phyloP scores from a whole-genome alignment of 2,113 vertebrate species.

The Notothenia rossii region DNA sequence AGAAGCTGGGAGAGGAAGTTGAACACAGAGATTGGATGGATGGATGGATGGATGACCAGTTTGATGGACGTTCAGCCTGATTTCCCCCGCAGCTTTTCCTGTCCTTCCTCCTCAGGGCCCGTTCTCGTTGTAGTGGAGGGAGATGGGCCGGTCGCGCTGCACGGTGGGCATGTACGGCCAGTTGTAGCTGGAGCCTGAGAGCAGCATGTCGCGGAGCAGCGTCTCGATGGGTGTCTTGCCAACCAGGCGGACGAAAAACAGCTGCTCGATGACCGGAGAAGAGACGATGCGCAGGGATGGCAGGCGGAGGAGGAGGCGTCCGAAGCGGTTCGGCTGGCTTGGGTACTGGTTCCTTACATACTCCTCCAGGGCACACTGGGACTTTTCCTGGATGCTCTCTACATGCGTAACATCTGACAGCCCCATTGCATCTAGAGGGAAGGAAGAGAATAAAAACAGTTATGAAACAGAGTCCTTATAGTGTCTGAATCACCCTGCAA shows the following conservation, averaged over 20 bases:
- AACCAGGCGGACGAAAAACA: constrained; percentile 91
- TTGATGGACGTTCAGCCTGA: constrained; percentile 24
- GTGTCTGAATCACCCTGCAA: background rate
- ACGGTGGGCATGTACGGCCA: constrained; percentile 89
- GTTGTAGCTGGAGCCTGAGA: constrained; percentile 89
- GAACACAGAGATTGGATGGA: constrained; percentile 15
- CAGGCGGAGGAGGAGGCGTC: constrained; percentile 89
- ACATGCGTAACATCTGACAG: constrained; percentile 88
- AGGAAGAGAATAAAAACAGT: constrained; percentile 11
- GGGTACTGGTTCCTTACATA: constrained; percentile 90
- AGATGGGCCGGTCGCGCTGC: constrained; percentile 85
- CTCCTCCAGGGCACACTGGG: constrained; percentile 90
- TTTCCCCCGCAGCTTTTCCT: background rate
- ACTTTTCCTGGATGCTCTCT: constrained; percentile 91
- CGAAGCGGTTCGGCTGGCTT: constrained; percentile 89
- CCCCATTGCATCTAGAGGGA: constrained; percentile 86
- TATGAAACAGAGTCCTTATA: background rate
- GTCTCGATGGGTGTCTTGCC: constrained; percentile 93
- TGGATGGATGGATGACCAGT: constrained; percentile 19
- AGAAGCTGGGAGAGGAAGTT: constrained; percentile 34
- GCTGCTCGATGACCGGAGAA: constrained; percentile 90
- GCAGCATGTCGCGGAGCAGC: constrained; percentile 90
- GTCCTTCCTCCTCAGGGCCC: constrained; percentile 76
- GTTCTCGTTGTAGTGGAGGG: constrained; percentile 87
- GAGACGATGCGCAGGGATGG: constrained; percentile 90